Conservation (phyloP, 1,140 invertebrate species). For the Amphibalanus amphitrite region DNA sequence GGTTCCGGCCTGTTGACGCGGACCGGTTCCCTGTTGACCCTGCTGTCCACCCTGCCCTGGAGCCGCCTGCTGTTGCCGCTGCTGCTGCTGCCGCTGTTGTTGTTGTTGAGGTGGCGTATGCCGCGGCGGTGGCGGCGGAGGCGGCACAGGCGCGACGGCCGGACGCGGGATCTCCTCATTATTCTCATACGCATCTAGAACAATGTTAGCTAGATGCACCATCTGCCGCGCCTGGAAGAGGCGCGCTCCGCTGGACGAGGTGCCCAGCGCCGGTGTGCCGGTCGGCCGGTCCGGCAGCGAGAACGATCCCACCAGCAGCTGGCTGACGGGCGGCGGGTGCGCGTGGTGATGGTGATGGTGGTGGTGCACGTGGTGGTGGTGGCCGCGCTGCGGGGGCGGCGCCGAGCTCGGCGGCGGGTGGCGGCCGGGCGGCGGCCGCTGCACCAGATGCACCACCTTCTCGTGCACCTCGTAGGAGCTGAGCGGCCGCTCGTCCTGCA, state of each 20-base stretch:
- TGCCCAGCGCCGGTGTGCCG: background rate
- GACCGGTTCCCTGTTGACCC: too few relatives aligned
- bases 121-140: too few relatives aligned
- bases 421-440: conserved; percentile 47
- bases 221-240: background rate
- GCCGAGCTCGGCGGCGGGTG: conserved; percentile 20
- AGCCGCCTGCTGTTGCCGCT: too few relatives aligned
- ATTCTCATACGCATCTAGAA: background rate
- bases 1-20: too few relatives aligned
- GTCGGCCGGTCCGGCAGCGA: background rate
- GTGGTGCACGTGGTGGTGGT: conserved; percentile 15
- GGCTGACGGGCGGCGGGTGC: conserved; percentile 34
- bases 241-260: background rate
- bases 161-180: too few relatives aligned
- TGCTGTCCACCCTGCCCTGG: too few relatives aligned
- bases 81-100: too few relatives aligned
- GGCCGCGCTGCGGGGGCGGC: conserved; percentile 11
- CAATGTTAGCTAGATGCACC: background rate
- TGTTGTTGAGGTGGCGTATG: too few relatives aligned
- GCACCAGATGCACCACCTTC: conserved; percentile 86
- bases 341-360: conserved; percentile 17
- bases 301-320: conserved; percentile 28
- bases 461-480: conserved; percentile 51
- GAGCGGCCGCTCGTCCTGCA: conserved; percentile 76
- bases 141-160: too few relatives aligned